These are phyloP conservation scores for Linhomoeus sp. DNA, from an alignment of 2,888 invertebrate species.

Conservation along the genomic window DNA sequence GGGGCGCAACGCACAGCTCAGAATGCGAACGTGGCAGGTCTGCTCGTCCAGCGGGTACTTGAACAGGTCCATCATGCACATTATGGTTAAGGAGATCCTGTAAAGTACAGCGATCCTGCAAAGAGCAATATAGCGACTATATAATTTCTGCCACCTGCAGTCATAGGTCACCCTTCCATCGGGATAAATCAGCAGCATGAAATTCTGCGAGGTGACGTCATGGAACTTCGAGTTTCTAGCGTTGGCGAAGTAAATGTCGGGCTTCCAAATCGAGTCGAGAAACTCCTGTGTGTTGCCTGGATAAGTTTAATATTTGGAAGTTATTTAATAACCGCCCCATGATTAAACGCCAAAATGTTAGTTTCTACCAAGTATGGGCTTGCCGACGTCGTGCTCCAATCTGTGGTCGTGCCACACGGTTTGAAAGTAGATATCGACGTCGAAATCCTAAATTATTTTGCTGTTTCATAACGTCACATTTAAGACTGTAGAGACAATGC, in stretches of 20 bases:
- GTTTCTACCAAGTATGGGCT: slow-evolving; percentile 20
- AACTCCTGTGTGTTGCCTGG: no score
- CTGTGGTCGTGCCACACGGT: slow-evolving; percentile 21
- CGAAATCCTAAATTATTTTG: slow-evolving; percentile 14
- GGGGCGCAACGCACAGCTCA: slow-evolving; percentile 32
- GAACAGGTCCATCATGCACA: slow-evolving; percentile 39
- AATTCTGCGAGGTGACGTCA: slow-evolving; percentile 23
- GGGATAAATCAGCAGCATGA: slow-evolving; percentile 23
- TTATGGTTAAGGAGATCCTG: slow-evolving; percentile 36
- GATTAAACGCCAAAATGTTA: slow-evolving; percentile 7
- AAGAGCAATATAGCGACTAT: not conserved
- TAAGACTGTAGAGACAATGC: not conserved
- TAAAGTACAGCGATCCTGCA: not conserved
- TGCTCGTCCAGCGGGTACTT: slow-evolving; percentile 36
- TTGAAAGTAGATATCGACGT: slow-evolving; percentile 26
- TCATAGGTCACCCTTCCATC: slow-evolving; percentile 24
- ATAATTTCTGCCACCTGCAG: slow-evolving; percentile 6
- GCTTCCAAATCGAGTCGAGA: slow-evolving; percentile 19
- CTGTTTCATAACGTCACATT: not conserved
- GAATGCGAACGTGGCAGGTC: slow-evolving; percentile 35
- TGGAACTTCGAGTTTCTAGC: slow-evolving; percentile 17
- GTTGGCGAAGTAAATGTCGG: slow-evolving; percentile 22
- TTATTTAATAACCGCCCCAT: not conserved
- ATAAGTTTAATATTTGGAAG: not conserved
- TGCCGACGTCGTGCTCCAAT: slow-evolving; percentile 18